Evolutionary conservation across 2,113 vertebrate species (phyloP).

Genomic region (Pelobates fuscus): DNA sequence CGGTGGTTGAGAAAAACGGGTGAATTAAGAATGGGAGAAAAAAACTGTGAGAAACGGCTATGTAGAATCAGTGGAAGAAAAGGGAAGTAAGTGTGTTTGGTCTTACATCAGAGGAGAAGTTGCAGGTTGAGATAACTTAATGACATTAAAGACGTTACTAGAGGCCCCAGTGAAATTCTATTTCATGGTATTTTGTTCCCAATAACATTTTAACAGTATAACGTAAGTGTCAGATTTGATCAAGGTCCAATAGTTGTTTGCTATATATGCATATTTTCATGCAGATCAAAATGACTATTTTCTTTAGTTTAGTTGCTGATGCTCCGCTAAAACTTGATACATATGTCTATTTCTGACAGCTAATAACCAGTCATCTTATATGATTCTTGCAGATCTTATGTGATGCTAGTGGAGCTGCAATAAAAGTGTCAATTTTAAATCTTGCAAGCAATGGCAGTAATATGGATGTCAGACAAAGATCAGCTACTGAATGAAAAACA

Average conservation of each 20-base stretch:
- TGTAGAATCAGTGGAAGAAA: too few species aligned
- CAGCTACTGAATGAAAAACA: constrained; percentile 9
- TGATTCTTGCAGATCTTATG: constrained; percentile 45
- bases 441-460: constrained; percentile 54
- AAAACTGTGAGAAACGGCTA: too few species aligned
- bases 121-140: too few species aligned
- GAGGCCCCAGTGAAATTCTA: too few species aligned
- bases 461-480: constrained; percentile 16
- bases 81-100: too few species aligned
- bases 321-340: neutral
- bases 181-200: too few species aligned
- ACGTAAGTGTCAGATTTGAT: neutral
- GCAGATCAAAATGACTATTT: neutral
- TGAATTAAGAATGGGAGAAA: too few species aligned
- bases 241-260: neutral
- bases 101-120: too few species aligned
- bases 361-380: constrained; percentile 55
- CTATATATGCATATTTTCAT: neutral
- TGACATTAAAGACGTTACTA: too few species aligned
- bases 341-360: constrained; percentile 51
- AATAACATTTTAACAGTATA: neutral
- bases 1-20: too few species aligned
- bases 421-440: constrained; percentile 59
- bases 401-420: constrained; percentile 54
- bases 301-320: constrained; percentile 2